Evolutionary conservation across 2,888 invertebrate genomes (phyloP), one percentile per base, ranked within the genome.

Genomic region (Trypoxylon attenuatum): DNA sequence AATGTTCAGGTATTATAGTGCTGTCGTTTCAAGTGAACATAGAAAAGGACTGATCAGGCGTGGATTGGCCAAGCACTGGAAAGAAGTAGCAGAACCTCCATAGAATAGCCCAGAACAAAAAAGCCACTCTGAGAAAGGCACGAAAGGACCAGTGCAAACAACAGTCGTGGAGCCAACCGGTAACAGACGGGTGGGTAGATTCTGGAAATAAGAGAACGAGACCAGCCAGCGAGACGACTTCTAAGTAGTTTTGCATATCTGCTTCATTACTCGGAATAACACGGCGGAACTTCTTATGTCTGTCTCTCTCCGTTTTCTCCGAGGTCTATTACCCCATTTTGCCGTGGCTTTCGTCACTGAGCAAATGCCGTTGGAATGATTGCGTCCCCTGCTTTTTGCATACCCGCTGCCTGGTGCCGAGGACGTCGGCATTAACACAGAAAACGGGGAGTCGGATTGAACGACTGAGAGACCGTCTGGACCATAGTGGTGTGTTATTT

Each of bases 201-300:
- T 23, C 50, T 50, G 53, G 58, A 65, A 43, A 63, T 38, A 66
- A 50, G 63, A 64, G 38, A 57, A 45, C 45, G 43, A 62, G 59
- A 21, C 42, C 19, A n/a, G 54, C 51, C 63, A 76, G 69, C 66
- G 73, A 73, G 65, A 75, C 65, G 64, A n/a, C n/a, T 70, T 57
- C 66, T 71, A 76, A 76, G 77, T 76, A 81, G 71, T 80, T 80
- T 78, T 80, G 77, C 79, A 79, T 80, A 78, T 78, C 79, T 79
- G 69, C 76, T 81, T 81, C 76, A 80, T 82, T 80, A 82, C 69
- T 69, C 66, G 57, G 71, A 77, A 76, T 76, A 75, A 77, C 71
- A 67, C 61, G 69, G 50, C 66, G 64, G 63, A 69, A 74, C 73
- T 72, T 69, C 70, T 68, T 72, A 73, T 69, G 63, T 71, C 64